Evolutionary conservation across 2,113 vertebrate species (phyloP).

Genomic region (Megaceryle torquata): DNA sequence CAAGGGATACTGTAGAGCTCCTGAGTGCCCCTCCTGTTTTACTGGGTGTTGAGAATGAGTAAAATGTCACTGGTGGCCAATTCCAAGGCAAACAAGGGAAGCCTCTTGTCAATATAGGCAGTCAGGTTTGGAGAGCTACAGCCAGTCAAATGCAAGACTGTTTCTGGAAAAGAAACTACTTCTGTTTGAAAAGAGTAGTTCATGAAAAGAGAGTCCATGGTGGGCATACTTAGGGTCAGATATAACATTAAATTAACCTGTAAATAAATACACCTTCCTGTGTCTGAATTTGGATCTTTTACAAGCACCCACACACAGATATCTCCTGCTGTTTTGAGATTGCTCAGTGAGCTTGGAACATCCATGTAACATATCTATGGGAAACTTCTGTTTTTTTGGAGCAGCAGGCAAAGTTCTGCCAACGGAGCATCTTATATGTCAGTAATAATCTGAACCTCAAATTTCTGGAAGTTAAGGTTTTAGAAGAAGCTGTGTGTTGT

Average conservation of each 20-base stretch:
- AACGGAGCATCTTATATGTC: neutral
- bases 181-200: neutral
- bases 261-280: neutral
- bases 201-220: neutral
- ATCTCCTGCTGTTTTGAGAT: neutral
- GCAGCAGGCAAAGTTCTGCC: neutral
- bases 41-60: neutral
- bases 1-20: neutral
- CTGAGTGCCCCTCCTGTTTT: neutral
- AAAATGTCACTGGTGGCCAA: neutral
- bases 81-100: neutral
- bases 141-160: neutral
- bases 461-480: neutral
- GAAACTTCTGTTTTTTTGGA: neutral
- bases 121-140: neutral
- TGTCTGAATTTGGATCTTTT: neutral
- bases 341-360: neutral
- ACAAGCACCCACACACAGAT: neutral
- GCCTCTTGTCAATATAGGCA: neutral
- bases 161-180: too few species aligned
- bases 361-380: accelerated
- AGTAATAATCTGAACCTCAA: neutral
- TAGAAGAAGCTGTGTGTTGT: neutral
- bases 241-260: neutral
- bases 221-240: neutral